Evolutionary conservation across 2,113 vertebrate species (phyloP).

Genomic region (Sclerurus mexicanus): DNA sequence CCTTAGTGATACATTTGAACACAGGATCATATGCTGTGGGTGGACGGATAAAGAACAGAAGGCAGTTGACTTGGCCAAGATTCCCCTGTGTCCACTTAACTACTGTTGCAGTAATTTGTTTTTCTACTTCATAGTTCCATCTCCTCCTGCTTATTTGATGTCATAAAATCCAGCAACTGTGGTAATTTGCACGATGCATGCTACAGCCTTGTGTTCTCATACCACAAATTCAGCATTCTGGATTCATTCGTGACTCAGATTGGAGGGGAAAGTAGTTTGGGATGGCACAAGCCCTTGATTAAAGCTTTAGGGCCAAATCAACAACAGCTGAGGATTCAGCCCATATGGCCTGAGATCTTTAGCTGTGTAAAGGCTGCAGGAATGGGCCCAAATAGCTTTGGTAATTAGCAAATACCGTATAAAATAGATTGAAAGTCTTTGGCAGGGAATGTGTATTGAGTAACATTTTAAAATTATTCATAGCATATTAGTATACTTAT

Average conservation of each 20-base stretch:
- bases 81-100: slow-evolving; percentile 4
- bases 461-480: slow-evolving; percentile 39
- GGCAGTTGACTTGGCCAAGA: slow-evolving; percentile 4
- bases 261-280: slow-evolving; percentile 45
- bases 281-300: slow-evolving; percentile 56
- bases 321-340: slow-evolving; percentile 62
- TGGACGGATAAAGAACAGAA: slow-evolving; percentile 11
- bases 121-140: slow-evolving; percentile 48
- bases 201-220: slow-evolving; percentile 23
- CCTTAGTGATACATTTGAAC: background rate
- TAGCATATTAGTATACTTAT: background rate
- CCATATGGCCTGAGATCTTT: slow-evolving; percentile 56
- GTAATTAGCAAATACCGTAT: slow-evolving; percentile 53
- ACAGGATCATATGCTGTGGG: background rate
- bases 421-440: slow-evolving; percentile 61
- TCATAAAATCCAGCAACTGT: slow-evolving; percentile 45
- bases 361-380: slow-evolving; percentile 54
- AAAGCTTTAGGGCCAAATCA: slow-evolving; percentile 64
- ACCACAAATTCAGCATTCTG: slow-evolving; percentile 48
- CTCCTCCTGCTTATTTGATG: slow-evolving; percentile 46
- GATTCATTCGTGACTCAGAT: slow-evolving; percentile 40
- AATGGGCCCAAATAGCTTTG: slow-evolving; percentile 58
- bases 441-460: background rate
- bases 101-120: slow-evolving; percentile 49
- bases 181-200: slow-evolving; percentile 31